Evolutionary conservation across 2,888 invertebrate species (phyloP).

Genomic region (Patella ulyssiponensis): DNA sequence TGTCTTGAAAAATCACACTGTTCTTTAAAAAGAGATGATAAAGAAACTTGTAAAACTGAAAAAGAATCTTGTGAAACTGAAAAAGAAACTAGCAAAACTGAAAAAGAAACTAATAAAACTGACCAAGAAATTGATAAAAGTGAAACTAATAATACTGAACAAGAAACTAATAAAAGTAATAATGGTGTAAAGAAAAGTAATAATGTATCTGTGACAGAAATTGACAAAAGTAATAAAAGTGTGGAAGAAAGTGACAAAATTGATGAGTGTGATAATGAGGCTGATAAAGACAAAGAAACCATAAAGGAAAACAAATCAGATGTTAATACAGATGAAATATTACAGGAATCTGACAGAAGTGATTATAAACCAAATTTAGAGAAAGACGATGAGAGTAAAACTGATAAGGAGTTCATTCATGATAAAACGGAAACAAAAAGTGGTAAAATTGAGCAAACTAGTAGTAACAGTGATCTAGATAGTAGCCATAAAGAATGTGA

Average conservation of each 20-base stretch:
- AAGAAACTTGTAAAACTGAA: constrained; percentile 8
- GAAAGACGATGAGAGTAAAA: too few species aligned
- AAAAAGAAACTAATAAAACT: not conserved
- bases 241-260: constrained; percentile 39
- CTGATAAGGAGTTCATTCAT: too few species aligned
- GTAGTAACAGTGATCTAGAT: not conserved
- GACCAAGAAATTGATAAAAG: constrained; percentile 65
- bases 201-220: constrained; percentile 40
- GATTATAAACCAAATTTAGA: too few species aligned
- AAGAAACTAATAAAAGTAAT: constrained; percentile 70
- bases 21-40: not conserved
- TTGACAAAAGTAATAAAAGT: constrained; percentile 41
- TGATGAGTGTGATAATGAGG: not conserved
- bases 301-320: constrained; percentile 40
- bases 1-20: not conserved
- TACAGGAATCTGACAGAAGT: too few species aligned
- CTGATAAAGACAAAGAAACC: not conserved
- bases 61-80: not conserved
- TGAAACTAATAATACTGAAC: constrained; percentile 78
- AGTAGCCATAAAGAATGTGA: too few species aligned
- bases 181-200: constrained; percentile 42
- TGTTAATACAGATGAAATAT: too few species aligned
- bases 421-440: not conserved
- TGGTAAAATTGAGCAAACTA: not conserved
- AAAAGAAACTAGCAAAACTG: not conserved